Evolutionary conservation across 1,140 invertebrate genomes (phyloP).

Genomic region (Caenorhabditis brenneri): DNA sequence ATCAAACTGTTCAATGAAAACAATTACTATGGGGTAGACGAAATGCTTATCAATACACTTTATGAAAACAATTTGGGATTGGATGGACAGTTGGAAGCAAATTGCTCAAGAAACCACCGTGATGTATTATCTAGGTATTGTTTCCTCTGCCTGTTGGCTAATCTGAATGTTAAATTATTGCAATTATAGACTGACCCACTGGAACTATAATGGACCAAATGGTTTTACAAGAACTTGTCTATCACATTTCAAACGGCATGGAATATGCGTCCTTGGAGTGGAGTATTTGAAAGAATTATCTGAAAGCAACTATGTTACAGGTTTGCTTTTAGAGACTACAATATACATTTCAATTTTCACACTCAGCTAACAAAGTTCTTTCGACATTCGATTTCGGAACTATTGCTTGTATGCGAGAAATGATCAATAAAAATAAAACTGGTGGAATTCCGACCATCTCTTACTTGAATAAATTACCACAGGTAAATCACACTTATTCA

Average conservation of each 20-base stretch:
- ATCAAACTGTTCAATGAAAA: constrained; percentile 25
- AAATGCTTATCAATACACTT: constrained; percentile 23
- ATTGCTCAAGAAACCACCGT: not conserved
- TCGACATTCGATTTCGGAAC: constrained; percentile 39
- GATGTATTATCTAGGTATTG: not conserved
- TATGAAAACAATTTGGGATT: constrained; percentile 23
- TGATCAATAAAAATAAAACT: not conserved
- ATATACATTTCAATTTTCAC: not conserved
- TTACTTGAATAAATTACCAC: not conserved
- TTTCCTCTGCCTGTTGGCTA: too few species aligned
- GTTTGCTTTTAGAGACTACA: not conserved
- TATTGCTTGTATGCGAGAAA: constrained; percentile 37
- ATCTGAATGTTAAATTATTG: too few species aligned
- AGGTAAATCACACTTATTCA: too few species aligned
- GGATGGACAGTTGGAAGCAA: constrained; percentile 24
- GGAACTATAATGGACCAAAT: constrained; percentile 22
- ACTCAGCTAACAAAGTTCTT: constrained; percentile 37
- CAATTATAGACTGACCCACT: constrained; percentile 41
- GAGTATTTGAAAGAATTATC: constrained; percentile 15
- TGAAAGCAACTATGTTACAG: not conserved
- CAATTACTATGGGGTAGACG: constrained; percentile 17
- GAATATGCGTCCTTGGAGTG: constrained; percentile 29
- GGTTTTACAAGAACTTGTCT: not conserved
- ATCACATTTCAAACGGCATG: constrained; percentile 23
- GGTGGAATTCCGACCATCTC: not conserved